Base-by-base conservation (phyloP, 2,888 invertebrate genomes). In the Agonopterix subpropinquella region DNA sequence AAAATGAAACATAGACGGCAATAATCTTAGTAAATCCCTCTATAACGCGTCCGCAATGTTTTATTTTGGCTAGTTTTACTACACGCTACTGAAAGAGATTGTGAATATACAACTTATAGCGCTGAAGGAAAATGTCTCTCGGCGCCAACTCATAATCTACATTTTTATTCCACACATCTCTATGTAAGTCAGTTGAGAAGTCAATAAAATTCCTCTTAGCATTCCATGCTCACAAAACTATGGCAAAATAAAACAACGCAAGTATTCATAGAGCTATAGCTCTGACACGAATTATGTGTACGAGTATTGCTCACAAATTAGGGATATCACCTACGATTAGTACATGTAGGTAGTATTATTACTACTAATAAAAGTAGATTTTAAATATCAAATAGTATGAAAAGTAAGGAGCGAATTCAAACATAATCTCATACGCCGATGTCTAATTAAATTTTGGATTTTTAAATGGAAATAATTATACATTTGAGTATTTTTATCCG, bases 161-260 rank as follows among this genome's bases (percentile, higher is more conserved):
- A 70, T 73, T 64, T 66, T 68, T 73, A 72, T 70, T 65, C 65
- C 53, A 50, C 60, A 54, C 67, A 65, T 60, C 57, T 64, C 62
- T 58, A 59, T 62, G 66, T 63, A 54, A 49, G 49, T 47, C 61
- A 57, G 64, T 64, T 62, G 64, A 65, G 63, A 67, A 73, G 69
- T 74, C 77, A 74, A 75, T 75, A 70, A 70, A 74, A 71, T 64
- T 66, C 60, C 64, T 56, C 62, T 72, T 64, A 69, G 63, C 60
- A 65, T 65, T 65, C 59, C 61, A 57, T 67, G 69, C 69, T 69
- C 69, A 62, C 63, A 62, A 65, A 73, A 71, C 62, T 64, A 66
- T 59, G 54, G 60, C 60, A 63, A 58, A 64, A 67, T 65, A 70
- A 70, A 65, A 56, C 60, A 59, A 56, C 54, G 60, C 63, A 59